phyloP scores from a whole-genome alignment of 2,888 invertebrate species.

The Caradrina kadenii region DNA sequence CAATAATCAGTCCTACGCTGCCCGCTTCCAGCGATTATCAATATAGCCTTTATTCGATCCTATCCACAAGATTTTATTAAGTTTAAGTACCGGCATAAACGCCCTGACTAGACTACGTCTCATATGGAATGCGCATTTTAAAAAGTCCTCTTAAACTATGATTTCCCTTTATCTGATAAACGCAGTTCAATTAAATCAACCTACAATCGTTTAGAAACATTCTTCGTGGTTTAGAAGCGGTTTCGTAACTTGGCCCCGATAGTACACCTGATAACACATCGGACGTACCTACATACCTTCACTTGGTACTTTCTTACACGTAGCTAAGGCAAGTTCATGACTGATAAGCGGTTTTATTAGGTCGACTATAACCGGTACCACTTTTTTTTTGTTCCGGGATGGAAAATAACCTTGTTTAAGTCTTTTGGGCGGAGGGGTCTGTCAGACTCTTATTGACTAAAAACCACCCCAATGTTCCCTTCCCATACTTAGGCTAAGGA shows the following conservation, averaged over 20 bases:
- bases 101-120: neutral
- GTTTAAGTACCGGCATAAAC: neutral
- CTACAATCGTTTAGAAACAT: neutral
- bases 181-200: slow-evolving; percentile 1
- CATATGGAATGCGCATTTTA: neutral
- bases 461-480: too few relatives aligned
- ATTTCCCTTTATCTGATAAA: neutral
- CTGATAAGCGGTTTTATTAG: slow-evolving; percentile 39
- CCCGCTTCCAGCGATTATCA: too few relatives aligned
- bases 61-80: too few relatives aligned
- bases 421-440: too few relatives aligned
- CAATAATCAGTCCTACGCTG: too few relatives aligned
- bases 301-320: slow-evolving; percentile 17
- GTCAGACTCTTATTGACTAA: too few relatives aligned
- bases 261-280: slow-evolving; percentile 58
- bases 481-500: too few relatives aligned
- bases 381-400: too few relatives aligned
- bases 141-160: neutral
- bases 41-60: too few relatives aligned
- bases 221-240: slow-evolving; percentile 6
- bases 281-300: slow-evolving; percentile 4
- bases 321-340: slow-evolving; percentile 29
- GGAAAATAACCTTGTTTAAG: too few relatives aligned
- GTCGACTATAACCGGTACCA: neutral
- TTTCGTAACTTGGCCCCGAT: slow-evolving; percentile 51